Evolutionary conservation across 2,888 invertebrate genomes (phyloP).

Genomic region (Agonopterix alstromeriana): DNA sequence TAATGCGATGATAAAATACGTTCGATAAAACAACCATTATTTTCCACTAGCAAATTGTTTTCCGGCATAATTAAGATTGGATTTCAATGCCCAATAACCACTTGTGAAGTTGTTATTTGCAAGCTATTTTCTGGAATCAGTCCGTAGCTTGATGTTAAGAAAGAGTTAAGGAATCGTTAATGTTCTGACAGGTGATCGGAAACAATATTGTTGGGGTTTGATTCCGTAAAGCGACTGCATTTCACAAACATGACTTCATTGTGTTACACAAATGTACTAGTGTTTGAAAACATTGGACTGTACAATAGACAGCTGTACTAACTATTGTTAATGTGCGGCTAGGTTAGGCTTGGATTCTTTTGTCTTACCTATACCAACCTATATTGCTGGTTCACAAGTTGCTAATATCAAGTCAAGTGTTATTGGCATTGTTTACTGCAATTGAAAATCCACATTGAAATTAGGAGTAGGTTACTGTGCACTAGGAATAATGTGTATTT

Average conservation of each 20-base stretch:
- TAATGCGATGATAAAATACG: conserved; percentile 47
- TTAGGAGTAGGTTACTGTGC: too few relatives aligned
- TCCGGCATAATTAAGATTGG: conserved; percentile 66
- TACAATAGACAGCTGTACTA: conserved; percentile 10
- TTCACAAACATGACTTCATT: conserved; percentile 42
- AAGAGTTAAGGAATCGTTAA: conserved; percentile 26
- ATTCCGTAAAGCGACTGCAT: conserved; percentile 24
- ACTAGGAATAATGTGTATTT: too few relatives aligned
- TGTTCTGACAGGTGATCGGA: conserved; percentile 43
- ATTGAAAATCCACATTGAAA: too few relatives aligned
- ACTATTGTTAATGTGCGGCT: too few relatives aligned
- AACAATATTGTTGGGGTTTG: conserved; percentile 35
- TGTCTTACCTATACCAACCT: too few relatives aligned
- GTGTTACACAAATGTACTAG: conserved; percentile 20
- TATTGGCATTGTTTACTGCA: too few relatives aligned
- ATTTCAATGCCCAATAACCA: conserved; percentile 59
- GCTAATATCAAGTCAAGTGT: too few relatives aligned
- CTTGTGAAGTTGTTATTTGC: conserved; percentile 16
- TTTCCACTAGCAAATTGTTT: conserved; percentile 57
- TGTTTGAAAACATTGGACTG: conserved; percentile 12
- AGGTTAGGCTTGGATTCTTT: too few relatives aligned
- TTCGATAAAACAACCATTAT: conserved; percentile 43
- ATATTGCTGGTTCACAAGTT: too few relatives aligned
- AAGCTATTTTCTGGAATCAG: conserved; percentile 20
- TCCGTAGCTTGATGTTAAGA: conserved; percentile 23